Evolutionary conservation across 2,113 vertebrate genomes (phyloP).

Genomic region (Pantherophis guttatus): DNA sequence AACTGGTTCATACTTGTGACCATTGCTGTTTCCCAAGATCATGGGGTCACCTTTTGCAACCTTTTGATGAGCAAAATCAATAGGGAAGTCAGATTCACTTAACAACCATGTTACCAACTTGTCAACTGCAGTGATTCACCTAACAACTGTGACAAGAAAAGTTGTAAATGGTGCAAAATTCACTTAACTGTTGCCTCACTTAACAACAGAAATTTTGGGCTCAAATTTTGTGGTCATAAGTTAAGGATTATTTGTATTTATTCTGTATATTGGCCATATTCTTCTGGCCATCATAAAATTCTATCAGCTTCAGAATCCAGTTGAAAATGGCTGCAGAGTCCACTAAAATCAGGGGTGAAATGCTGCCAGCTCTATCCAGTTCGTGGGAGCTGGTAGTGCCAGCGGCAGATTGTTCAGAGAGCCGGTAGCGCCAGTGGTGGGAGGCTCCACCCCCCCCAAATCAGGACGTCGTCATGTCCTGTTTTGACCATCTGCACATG

Average conservation of each 20-base stretch:
- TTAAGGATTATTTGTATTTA: background rate
- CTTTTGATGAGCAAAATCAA: background rate
- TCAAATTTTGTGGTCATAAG: background rate
- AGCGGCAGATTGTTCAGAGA: too few relatives aligned
- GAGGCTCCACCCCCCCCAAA: too few relatives aligned
- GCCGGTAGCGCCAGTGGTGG: too few relatives aligned
- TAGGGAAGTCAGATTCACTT: background rate
- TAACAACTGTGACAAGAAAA: background rate
- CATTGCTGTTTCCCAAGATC: background rate
- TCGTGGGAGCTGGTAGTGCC: too few relatives aligned
- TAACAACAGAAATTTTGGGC: background rate
- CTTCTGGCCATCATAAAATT: background rate
- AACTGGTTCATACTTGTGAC: background rate
- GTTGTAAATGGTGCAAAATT: background rate
- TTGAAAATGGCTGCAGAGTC: background rate
- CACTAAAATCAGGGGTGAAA: background rate
- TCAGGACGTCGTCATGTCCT: too few relatives aligned
- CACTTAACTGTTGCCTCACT: background rate
- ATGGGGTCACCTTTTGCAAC: background rate
- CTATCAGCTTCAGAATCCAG: background rate
- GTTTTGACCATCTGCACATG: too few relatives aligned
- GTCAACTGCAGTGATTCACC: background rate
- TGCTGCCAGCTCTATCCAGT: too few relatives aligned
- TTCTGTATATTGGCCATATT: background rate
- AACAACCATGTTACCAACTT: background rate